A percentile compares a stretch with the other conserved stretches of the same genome.
phyloP scores from a whole-genome alignment of 64 coral and sea anemone genomes.

The Hydrozoanthus tunicans region DNA sequence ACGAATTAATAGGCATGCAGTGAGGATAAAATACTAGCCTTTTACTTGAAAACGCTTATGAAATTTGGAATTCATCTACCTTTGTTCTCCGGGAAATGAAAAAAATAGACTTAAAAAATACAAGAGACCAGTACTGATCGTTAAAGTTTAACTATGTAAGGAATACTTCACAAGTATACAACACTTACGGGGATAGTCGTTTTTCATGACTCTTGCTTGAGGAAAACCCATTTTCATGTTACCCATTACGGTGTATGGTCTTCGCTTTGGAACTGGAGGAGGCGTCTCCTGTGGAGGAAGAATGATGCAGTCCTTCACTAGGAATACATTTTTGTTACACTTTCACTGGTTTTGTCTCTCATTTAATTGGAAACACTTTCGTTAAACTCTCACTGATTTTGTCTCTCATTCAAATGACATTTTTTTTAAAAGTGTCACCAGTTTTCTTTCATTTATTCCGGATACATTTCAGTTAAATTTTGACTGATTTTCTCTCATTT shows the following conservation, averaged over 20 bases:
- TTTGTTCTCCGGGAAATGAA: constrained; percentile 13
- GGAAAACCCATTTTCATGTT: constrained; percentile 99
- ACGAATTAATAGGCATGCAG: too few relatives aligned
- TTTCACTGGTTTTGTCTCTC: not conserved
- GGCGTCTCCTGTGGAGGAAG: constrained; percentile 65
- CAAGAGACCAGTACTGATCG: not conserved
- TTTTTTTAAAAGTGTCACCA: too few relatives aligned
- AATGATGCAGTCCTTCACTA: not conserved
- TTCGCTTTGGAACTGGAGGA: constrained; percentile 77
- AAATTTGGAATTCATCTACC: not conserved
- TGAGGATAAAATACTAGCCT: too few relatives aligned
- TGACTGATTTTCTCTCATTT: too few relatives aligned
- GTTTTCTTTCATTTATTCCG: too few relatives aligned
- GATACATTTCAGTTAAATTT: too few relatives aligned
- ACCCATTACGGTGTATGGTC: constrained; percentile 91
- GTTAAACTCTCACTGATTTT: not conserved
- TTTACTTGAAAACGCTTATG: too few relatives aligned
- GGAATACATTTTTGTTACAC: too few relatives aligned
- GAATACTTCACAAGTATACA: not conserved
- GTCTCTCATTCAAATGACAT: too few relatives aligned
- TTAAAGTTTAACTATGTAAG: not conserved
- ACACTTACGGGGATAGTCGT: constrained; percentile 70
- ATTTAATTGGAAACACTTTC: too few relatives aligned
- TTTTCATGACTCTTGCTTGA: constrained; percentile 89
- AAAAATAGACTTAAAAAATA: not conserved